Evolutionary conservation across 2,888 invertebrate species (phyloP).

Genomic region (Drosophila anomelani): DNA sequence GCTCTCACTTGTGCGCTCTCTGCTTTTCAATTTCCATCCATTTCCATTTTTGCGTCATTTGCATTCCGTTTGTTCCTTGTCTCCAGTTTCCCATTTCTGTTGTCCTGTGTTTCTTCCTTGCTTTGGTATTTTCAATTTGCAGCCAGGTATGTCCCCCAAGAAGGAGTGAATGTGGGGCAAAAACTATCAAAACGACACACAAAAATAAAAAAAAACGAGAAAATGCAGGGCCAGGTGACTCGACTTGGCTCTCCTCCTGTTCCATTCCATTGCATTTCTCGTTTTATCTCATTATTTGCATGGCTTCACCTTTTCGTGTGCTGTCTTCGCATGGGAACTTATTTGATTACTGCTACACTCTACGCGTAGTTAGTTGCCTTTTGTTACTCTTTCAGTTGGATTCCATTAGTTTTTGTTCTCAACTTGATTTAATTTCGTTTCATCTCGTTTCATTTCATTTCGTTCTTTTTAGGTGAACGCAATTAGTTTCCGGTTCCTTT

Average conservation of each 20-base stretch:
- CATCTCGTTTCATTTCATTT: background rate
- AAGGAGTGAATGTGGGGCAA: constrained; percentile 2
- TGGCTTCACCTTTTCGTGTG: constrained; percentile 19
- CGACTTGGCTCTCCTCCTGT: constrained; percentile 12
- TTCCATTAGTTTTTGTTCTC: constrained; percentile 9
- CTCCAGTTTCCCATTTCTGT: constrained; percentile 31
- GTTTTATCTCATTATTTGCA: constrained; percentile 19
- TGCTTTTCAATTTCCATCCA: constrained; percentile 71
- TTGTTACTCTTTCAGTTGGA: background rate
- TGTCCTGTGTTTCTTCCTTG: constrained; percentile 30
- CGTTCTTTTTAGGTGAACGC: too few species aligned
- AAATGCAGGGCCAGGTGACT: constrained; percentile 25
- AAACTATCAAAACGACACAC: background rate
- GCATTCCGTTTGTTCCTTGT: constrained; percentile 44
- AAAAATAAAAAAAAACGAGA: background rate
- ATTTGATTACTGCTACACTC: constrained; percentile 17
- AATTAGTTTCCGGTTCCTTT: background rate
- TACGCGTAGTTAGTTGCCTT: background rate
- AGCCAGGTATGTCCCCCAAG: constrained; percentile 25
- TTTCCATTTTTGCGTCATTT: constrained; percentile 74
- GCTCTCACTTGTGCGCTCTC: background rate
- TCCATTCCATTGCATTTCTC: constrained; percentile 43
- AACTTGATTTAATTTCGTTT: constrained; percentile 8
- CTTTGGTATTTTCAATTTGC: constrained; percentile 45
- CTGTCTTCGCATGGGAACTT: constrained; percentile 3